Evolutionary conservation across 2,113 vertebrate species (phyloP), one percentile per base, ranked within the genome.

Genomic region (Dendrocopos noguchii): DNA sequence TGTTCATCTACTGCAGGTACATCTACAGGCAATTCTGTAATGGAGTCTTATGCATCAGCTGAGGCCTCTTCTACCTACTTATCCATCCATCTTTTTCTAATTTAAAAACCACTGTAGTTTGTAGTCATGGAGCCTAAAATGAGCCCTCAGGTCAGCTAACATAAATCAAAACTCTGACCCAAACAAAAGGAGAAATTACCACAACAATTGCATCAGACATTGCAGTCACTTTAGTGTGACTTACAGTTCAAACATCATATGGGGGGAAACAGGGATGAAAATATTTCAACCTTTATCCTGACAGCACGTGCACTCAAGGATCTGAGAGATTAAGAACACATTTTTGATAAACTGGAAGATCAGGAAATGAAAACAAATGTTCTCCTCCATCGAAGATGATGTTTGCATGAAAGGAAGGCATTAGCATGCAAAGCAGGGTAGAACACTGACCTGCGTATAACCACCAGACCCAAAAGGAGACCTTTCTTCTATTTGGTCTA

Each of bases 261-360:
- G 53, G 46, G 42, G 42, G 66, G 31, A 53, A 90, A 68, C 19
- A 33, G 6, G n/a, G 85, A 63, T 33, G 0, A 0, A 52, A 93
- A 91, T 72, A 14, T 80, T 84, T 70, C 44, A 76, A 87, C 73
- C 74, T 95, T 72, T 77, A 84, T 80, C 72, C 72, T 83, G 71
- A 80, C 52, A 84, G 70, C 91, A 95, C 7, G 2, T 86, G 72
- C 57, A 63, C 33, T 90, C 60, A 47, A 84, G 72, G 65, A 87
- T 79, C 72, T 88, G 67, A 79, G 78, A 93, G 87, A 93, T 85
- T 64, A 93, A 53, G 33, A 93, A 72, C 85, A 95, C 15, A 0
- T 91, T 94, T 95, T 95, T 85, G 95, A 97, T 93, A 91, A 95
- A 88, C 55, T 64, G 44, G 77, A 87, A 80, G 81, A 93, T n/a